Percentiles rank a stretch among this genome's conserved stretches.
These are phyloP conservation scores for Lordiphosa andalusiaca DNA, from an alignment of 2,888 invertebrate genomes.

Conservation along the genomic window DNA sequence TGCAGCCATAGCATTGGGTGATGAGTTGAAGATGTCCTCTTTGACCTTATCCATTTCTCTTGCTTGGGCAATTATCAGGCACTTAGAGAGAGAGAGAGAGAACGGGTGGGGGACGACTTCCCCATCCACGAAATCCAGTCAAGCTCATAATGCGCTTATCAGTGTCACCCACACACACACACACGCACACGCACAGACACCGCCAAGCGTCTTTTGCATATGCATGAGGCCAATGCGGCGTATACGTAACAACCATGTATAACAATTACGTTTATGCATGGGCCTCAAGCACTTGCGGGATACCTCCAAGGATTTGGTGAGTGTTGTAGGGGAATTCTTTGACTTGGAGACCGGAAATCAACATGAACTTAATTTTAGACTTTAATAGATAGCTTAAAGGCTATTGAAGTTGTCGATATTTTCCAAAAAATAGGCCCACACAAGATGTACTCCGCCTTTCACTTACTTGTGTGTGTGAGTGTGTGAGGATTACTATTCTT, in stretches of 20 bases:
- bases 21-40: slow-evolving; percentile 17
- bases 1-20: slow-evolving; percentile 23
- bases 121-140: slow-evolving; percentile 39
- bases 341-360: no score
- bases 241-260: slow-evolving; percentile 30
- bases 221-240: slow-evolving; percentile 35
- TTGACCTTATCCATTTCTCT: slow-evolving; percentile 47
- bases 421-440: no score
- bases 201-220: slow-evolving; percentile 38
- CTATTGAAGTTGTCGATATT: no score
- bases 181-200: slow-evolving; percentile 19
- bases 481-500: no score
- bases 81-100: background rate
- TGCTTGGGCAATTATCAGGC: slow-evolving; percentile 50
- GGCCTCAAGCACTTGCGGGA: background rate
- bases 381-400: no score
- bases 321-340: no score
- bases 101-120: slow-evolving; percentile 11
- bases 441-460: no score
- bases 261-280: slow-evolving; percentile 1
- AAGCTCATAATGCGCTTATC: slow-evolving; percentile 69
- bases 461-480: no score
- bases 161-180: slow-evolving; percentile 39
- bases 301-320: no score
- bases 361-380: no score